phyloP scores from a whole-genome alignment of 2,888 invertebrate genomes.

The Macaria notata region DNA sequence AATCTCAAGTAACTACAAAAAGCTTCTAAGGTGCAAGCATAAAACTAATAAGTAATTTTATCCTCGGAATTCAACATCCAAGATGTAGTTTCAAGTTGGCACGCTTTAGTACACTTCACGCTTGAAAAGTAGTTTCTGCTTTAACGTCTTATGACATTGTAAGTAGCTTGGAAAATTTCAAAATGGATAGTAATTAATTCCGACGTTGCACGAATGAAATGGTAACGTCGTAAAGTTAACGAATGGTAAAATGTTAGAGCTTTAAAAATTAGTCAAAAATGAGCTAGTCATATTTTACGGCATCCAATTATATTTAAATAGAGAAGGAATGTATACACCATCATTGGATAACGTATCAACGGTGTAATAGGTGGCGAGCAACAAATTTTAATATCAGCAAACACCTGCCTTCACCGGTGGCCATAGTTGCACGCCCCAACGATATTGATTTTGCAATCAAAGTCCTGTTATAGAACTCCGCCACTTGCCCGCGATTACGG shows the following conservation, averaged over 20 bases:
- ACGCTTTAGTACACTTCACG: slow-evolving; percentile 41
- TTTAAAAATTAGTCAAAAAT: too few species aligned
- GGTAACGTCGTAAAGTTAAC: not conserved
- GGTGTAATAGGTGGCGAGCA: slow-evolving; percentile 47
- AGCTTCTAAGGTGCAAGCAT: slow-evolving; percentile 31
- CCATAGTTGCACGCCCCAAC: slow-evolving; percentile 57
- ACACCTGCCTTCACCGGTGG: slow-evolving; percentile 58
- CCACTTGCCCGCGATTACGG: slow-evolving; percentile 51
- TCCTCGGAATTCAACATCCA: slow-evolving; percentile 43
- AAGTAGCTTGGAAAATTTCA: slow-evolving; percentile 14
- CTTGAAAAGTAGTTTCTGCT: slow-evolving; percentile 37
- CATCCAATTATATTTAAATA: slow-evolving; percentile 43
- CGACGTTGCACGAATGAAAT: not conserved
- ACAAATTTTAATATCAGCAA: slow-evolving; percentile 66
- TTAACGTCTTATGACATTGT: slow-evolving; percentile 33
- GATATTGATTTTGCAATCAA: slow-evolving; percentile 78
- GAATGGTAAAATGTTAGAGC: too few species aligned
- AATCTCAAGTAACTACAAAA: not conserved
- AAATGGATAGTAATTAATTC: slow-evolving; percentile 22
- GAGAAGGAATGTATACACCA: slow-evolving; percentile 47
- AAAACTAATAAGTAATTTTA: slow-evolving; percentile 54
- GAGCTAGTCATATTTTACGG: slow-evolving; percentile 22
- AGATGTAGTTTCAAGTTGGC: slow-evolving; percentile 43
- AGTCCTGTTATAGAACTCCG: slow-evolving; percentile 61
- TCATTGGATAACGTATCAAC: slow-evolving; percentile 57